Conservation (phyloP, 2,797 vertebrate species). For the Urophycis tenuis region DNA sequence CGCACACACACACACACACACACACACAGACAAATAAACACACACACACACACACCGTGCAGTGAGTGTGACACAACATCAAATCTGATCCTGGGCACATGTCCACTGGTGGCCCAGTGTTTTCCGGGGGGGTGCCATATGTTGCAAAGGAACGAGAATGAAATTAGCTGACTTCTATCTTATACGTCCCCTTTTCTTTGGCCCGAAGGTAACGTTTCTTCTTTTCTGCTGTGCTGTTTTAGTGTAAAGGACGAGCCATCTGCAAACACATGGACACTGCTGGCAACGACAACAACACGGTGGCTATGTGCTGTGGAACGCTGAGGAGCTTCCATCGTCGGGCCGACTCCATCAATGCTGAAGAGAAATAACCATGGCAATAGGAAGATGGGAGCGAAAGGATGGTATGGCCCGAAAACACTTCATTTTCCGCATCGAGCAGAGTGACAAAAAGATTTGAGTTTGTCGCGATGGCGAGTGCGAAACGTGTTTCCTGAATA, state of each 20-base stretch:
- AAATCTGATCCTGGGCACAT: neutral
- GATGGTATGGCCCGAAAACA: neutral
- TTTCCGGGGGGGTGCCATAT: neutral
- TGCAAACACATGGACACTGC: neutral
- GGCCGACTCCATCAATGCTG: neutral
- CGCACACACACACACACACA: conserved; percentile 2
- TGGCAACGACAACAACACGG: neutral
- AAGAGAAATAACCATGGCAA: neutral
- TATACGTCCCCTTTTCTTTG: neutral
- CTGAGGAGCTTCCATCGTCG: neutral
- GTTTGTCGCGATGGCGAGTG: neutral
- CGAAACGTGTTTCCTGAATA: neutral
- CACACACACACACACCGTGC: neutral
- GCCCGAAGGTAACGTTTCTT: neutral
- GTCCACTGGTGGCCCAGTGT: neutral
- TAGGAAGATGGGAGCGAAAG: neutral
- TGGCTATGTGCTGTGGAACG: neutral
- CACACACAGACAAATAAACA: neutral
- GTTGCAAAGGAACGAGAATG: neutral
- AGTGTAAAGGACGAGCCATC: neutral
- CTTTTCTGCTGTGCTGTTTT: neutral
- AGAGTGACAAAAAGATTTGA: neutral
- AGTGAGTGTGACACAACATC: neutral
- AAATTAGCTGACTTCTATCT: neutral
- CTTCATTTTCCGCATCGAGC: neutral